These are phyloP conservation scores for Ectemnius cavifrons DNA, from an alignment of 2,888 invertebrate genomes.

Conservation along the genomic window DNA sequence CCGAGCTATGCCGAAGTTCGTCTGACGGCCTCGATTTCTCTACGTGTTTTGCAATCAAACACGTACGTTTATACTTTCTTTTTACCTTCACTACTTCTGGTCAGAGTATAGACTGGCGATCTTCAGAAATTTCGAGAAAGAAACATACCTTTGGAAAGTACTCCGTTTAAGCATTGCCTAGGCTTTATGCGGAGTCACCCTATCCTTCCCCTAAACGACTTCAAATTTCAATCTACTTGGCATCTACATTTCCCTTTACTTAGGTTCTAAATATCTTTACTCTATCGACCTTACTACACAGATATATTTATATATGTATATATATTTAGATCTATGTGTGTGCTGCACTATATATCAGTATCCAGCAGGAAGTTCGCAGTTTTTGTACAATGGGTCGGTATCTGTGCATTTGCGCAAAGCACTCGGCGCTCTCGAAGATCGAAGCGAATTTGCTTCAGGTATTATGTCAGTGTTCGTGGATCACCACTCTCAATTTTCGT, in stretches of 20 bases:
- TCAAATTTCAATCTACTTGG: slow-evolving; percentile 39
- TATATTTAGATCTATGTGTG: slow-evolving; percentile 12
- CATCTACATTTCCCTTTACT: slow-evolving; percentile 34
- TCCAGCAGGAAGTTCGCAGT: slow-evolving; percentile 21
- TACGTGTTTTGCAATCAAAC: not conserved
- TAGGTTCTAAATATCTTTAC: slow-evolving; percentile 41
- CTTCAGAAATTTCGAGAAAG: too few relatives aligned
- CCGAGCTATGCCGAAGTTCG: not conserved
- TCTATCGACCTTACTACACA: slow-evolving; percentile 37
- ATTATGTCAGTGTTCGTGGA: too few relatives aligned
- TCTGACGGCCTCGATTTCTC: not conserved
- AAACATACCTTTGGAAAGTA: slow-evolving; percentile 14
- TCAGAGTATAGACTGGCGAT: too few relatives aligned
- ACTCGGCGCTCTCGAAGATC: not conserved
- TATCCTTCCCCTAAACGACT: slow-evolving; percentile 32
- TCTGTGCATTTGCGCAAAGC: slow-evolving; percentile 3
- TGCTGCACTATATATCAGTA: too few relatives aligned
- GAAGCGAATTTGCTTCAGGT: too few relatives aligned
- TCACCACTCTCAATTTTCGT: not conserved
- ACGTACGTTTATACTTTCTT: slow-evolving; percentile 28
- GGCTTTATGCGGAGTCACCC: slow-evolving; percentile 40
- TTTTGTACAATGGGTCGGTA: slow-evolving; percentile 36
- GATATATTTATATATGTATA: slow-evolving; percentile 37
- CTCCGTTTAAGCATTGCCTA: slow-evolving; percentile 44
- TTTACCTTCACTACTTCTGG: slow-evolving; percentile 21